Percentiles rank a stretch among this genome's conserved stretches.
Evolutionary conservation across 2,888 invertebrate species (phyloP).

Genomic region (Bedellia somnulentella): DNA sequence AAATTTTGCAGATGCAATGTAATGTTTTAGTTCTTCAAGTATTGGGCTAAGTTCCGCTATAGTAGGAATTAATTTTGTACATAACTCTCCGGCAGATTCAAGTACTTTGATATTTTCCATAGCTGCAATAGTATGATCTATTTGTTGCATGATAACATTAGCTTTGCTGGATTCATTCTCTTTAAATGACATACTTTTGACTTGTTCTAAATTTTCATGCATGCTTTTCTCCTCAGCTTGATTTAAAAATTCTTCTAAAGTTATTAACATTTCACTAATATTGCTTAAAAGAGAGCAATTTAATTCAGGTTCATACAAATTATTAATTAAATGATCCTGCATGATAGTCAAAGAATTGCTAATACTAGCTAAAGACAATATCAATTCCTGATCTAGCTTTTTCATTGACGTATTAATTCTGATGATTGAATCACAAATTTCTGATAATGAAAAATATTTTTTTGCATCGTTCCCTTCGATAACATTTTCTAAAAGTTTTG

Average conservation of each 20-base stretch:
- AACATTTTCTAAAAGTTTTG: constrained; percentile 58
- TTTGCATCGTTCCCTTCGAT: constrained; percentile 48
- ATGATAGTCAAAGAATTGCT: constrained; percentile 34
- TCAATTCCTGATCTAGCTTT: constrained; percentile 23
- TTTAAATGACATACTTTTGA: constrained; percentile 19
- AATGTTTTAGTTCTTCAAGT: constrained; percentile 34
- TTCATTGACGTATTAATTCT: constrained; percentile 32
- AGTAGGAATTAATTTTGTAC: constrained; percentile 17
- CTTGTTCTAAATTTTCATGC: constrained; percentile 27
- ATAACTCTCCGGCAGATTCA: constrained; percentile 22
- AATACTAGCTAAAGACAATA: constrained; percentile 28
- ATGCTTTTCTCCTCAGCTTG: constrained; percentile 27
- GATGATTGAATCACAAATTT: constrained; percentile 38
- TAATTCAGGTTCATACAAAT: constrained; percentile 30
- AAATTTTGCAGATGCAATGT: constrained; percentile 27
- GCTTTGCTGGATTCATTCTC: constrained; percentile 19
- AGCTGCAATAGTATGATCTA: constrained; percentile 33
- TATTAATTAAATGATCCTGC: constrained; percentile 25
- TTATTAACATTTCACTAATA: constrained; percentile 24
- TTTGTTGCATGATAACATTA: constrained; percentile 26
- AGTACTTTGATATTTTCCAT: constrained; percentile 26
- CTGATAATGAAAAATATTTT: constrained; percentile 36
- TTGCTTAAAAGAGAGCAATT: constrained; percentile 29
- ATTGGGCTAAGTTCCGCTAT: constrained; percentile 32
- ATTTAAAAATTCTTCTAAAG: constrained; percentile 31